Percentiles rank a stretch among this genome's conserved stretches.
Evolutionary conservation across 2,113 vertebrate species (phyloP).

Genomic region (Catharus fuscescens): DNA sequence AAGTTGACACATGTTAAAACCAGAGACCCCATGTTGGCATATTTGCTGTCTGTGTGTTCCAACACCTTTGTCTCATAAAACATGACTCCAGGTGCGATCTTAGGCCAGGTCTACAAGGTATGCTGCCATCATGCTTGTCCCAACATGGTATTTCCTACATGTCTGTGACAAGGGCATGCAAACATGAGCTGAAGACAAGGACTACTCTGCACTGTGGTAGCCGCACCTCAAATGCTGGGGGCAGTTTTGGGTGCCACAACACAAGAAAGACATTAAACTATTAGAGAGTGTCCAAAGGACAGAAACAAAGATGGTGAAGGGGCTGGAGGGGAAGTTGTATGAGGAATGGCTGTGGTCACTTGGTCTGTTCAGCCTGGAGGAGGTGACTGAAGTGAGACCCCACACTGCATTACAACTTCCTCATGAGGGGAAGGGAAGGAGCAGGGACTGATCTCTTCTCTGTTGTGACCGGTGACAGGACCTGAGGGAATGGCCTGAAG

Average conservation of each 20-base stretch:
- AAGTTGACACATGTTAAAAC: background rate
- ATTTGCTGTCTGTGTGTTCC: background rate
- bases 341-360: background rate
- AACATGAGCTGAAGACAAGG: background rate
- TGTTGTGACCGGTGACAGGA: background rate
- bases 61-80: background rate
- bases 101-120: background rate
- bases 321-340: background rate
- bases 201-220: background rate
- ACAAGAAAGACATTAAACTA: background rate
- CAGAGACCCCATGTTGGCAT: background rate
- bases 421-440: fast-evolving
- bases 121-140: background rate
- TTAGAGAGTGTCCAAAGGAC: background rate
- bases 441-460: background rate
- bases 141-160: background rate
- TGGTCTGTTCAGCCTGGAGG: background rate
- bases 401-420: background rate
- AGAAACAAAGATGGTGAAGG: background rate
- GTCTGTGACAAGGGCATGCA: background rate
- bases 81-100: background rate
- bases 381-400: background rate
- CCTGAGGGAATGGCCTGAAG: background rate
- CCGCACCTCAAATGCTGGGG: background rate
- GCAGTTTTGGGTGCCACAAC: background rate